These are phyloP conservation scores for Sinocyclocheilus rhinocerous DNA, from an alignment of 2,113 vertebrate species.

Conservation along the genomic window DNA sequence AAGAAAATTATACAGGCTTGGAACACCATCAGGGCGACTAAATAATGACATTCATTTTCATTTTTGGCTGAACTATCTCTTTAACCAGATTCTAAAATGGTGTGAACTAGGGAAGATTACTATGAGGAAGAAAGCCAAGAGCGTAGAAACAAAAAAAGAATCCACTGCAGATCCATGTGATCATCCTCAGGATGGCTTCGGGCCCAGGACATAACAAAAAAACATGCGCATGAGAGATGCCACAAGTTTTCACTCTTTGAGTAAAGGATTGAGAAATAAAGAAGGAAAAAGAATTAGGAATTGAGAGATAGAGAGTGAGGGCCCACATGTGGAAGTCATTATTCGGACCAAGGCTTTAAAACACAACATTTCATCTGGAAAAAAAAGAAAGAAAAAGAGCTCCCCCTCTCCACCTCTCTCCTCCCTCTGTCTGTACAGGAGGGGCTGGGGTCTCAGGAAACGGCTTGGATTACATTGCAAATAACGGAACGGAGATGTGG, in stretches of 20 bases:
- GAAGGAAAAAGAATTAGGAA: conserved; percentile 43
- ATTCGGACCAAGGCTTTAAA: conserved; percentile 93
- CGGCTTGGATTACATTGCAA: conserved; percentile 84
- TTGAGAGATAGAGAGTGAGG: conserved; percentile 76
- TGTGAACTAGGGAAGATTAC: conserved; percentile 1
- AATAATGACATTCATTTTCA: background rate
- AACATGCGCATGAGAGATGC: background rate
- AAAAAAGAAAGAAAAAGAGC: conserved; percentile 44
- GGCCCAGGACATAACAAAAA: conserved; percentile 6
- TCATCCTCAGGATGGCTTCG: conserved; percentile 37
- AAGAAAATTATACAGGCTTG: background rate
- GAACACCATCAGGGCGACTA: background rate
- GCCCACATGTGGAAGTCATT: conserved; percentile 99
- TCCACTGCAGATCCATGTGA: conserved; percentile 30
- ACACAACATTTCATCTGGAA: conserved; percentile 96
- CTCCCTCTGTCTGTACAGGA: conserved; percentile 49
- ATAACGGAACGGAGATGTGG: conserved; percentile 61
- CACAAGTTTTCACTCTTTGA: conserved; percentile 27
- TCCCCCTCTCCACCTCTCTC: conserved; percentile 44
- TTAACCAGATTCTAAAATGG: background rate
- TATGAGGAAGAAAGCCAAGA: background rate
- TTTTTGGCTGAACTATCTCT: conserved; percentile 1
- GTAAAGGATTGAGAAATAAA: conserved; percentile 57
- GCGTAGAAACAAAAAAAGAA: background rate
- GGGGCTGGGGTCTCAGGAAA: conserved; percentile 83